A percentile compares a stretch with the other conserved stretches of the same genome.
Evolutionary conservation across 2,888 invertebrate genomes (phyloP).

Genomic region (Zonitis immaculata): DNA sequence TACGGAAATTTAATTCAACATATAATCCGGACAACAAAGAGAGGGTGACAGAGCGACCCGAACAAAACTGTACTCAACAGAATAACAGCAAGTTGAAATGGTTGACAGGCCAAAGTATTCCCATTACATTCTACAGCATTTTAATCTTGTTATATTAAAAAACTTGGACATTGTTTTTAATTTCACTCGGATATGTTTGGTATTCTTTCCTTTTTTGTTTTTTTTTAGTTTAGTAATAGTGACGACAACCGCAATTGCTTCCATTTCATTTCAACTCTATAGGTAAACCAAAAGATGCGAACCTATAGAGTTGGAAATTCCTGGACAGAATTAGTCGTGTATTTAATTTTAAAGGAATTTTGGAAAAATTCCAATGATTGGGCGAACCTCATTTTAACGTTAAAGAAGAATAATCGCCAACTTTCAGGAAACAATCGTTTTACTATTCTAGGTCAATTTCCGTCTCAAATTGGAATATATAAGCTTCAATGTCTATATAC

Average conservation of each 20-base stretch:
- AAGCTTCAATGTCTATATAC: too few species aligned
- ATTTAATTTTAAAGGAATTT: background rate
- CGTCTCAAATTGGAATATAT: too few species aligned
- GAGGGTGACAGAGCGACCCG: background rate
- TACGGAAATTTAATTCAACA: background rate
- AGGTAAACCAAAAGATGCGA: too few species aligned
- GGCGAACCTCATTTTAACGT: too few species aligned
- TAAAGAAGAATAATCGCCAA: too few species aligned
- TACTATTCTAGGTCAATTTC: too few species aligned
- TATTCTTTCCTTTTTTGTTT: background rate
- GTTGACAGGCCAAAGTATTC: constrained; percentile 22
- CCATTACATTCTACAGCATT: constrained; percentile 18
- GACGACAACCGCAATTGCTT: background rate
- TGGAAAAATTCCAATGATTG: background rate
- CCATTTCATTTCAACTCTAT: background rate
- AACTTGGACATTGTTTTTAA: constrained; percentile 24
- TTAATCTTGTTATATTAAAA: constrained; percentile 26
- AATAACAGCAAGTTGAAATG: background rate
- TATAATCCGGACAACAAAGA: background rate
- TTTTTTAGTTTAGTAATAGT: background rate
- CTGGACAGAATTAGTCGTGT: too few species aligned
- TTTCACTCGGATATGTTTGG: constrained; percentile 10
- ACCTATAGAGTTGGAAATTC: too few species aligned
- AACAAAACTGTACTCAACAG: background rate
- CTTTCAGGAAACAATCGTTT: too few species aligned